Percentiles rank a stretch among this genome's conserved stretches.
These are phyloP conservation scores for Venusia cambrica DNA, from an alignment of 2,888 invertebrate species.

Conservation along the genomic window DNA sequence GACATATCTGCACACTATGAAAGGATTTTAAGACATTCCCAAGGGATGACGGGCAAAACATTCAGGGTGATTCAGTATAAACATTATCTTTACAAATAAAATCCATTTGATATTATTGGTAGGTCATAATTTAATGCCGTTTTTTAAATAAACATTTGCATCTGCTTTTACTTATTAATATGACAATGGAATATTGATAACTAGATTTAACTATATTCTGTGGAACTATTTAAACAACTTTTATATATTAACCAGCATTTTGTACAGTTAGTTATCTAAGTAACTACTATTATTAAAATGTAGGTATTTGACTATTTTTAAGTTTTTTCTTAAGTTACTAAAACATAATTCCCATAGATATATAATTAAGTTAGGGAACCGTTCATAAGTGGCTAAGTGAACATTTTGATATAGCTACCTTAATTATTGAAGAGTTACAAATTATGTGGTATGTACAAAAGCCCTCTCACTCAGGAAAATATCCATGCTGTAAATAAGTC, in stretches of 20 bases:
- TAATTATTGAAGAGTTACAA: too few species aligned
- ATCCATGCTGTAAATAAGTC: conserved; percentile 18
- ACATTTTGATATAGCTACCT: conserved; percentile 27
- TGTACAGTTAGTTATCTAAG: conserved; percentile 61
- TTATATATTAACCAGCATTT: conserved; percentile 75
- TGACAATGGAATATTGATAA: conserved; percentile 81
- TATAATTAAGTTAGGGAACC: conserved; percentile 23
- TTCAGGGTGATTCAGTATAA: too few species aligned
- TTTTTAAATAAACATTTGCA: conserved; percentile 76
- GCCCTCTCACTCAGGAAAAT: conserved; percentile 26
- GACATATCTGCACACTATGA: too few species aligned
- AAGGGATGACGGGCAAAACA: too few species aligned
- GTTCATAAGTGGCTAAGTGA: conserved; percentile 28
- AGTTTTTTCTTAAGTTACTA: conserved; percentile 47
- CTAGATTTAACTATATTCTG: conserved; percentile 77
- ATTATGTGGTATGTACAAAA: conserved; percentile 21
- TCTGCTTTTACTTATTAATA: conserved; percentile 78
- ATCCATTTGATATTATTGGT: conserved; percentile 70
- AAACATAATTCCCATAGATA: conserved; percentile 41
- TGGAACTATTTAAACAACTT: conserved; percentile 79
- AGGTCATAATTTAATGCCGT: conserved; percentile 81
- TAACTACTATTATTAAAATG: conserved; percentile 53
- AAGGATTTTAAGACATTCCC: too few species aligned
- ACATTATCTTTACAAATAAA: conserved; percentile 53
- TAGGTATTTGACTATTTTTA: conserved; percentile 42